Percentiles rank a stretch among this genome's conserved stretches.
Evolutionary conservation across 2,797 vertebrate species (phyloP).

Genomic region (Corythornis leucogaster): DNA sequence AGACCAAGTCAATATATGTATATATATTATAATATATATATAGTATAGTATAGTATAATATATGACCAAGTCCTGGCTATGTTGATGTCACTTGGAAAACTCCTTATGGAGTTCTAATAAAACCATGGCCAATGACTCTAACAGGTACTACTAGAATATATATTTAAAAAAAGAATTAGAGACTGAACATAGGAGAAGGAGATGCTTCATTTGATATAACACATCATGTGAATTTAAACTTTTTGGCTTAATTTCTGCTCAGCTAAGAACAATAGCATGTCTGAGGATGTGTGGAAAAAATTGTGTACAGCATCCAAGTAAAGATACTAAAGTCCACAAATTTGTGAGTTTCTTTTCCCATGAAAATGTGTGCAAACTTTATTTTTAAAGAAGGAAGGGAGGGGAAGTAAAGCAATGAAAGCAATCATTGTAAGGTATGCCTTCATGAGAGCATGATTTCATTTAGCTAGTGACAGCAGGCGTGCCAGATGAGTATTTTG

Average conservation of each 20-base stretch:
- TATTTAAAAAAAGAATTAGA: neutral
- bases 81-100: neutral
- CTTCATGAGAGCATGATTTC: neutral
- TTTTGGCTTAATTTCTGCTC: neutral
- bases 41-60: too few species aligned
- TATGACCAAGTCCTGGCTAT: neutral
- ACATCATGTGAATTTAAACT: neutral
- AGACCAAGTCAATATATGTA: neutral
- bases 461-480: neutral
- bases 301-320: neutral
- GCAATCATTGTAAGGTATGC: neutral
- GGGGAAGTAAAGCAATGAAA: neutral
- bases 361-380: fast-evolving
- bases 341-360: neutral
- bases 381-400: neutral
- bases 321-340: neutral
- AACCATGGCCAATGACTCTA: neutral
- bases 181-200: neutral
- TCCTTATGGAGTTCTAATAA: neutral
- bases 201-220: neutral
- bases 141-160: neutral
- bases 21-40: too few species aligned
- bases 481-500: neutral
- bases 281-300: neutral
- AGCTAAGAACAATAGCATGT: neutral